Base-by-base conservation (phyloP, 2,888 invertebrate species). In the Oxytorus armatus region DNA sequence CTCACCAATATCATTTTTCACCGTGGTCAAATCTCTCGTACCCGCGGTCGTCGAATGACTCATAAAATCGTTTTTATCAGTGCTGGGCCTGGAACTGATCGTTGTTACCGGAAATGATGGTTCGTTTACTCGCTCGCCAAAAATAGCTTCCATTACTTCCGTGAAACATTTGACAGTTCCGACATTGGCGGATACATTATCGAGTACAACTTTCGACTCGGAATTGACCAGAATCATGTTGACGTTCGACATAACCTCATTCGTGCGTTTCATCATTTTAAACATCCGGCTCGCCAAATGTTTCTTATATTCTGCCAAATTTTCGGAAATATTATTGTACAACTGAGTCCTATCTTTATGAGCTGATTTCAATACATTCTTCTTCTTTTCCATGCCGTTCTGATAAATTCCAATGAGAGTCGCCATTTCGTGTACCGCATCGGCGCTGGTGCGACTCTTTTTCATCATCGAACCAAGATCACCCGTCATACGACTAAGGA, bases 141-240 rank as follows among this genome's bases (percentile, higher is more conserved):
- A 25, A 14, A 79, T 16, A 0, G 66, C 10, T 10, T 68, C 33
- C 0, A 79, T 42, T 0, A 73, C 8, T 16, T 14, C 42, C 16
- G 49, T 25, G 14, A 74, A 72, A 49, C 79, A 77, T 44, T 44
- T 75, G 18, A 78, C 33, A 8, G 80, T 42, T 36, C 36, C 7
- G 1, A 79, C 39, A 49, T 82, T 78, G 3, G 55, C 49, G 5
- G 78, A 69, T 0, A 77, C 69, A 53, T 80, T 21, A 0, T 66
- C 16, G n/a, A 74, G 57, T 0, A 63, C 42, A 36, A 16, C 44
- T 8, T 80, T 77, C 11, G 83, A 81, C 2, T 83, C 79, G 10
- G 61, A 57, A 61, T 85, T 79, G 3, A 83, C 55, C 5, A 88
- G 39, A 21, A 83, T 70, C 2, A 77, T 81, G 47, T 86, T 82